Conservation (phyloP, 1,140 invertebrate species). For the Saccostrea glomerata region DNA sequence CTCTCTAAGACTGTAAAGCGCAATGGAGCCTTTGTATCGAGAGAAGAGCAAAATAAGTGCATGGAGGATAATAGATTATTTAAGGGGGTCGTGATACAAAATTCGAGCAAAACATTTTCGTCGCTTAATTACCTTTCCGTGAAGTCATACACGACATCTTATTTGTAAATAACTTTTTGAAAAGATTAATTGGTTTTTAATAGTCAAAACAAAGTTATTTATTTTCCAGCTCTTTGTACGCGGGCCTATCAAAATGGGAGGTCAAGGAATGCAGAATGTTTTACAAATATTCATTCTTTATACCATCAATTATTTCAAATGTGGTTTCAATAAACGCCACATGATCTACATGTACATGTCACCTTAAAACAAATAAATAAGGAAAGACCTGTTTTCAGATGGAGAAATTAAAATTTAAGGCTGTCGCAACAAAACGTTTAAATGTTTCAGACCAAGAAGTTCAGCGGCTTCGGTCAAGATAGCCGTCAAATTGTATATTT, state of each 20-base stretch:
- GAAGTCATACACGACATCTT: too few species aligned
- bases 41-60: too few species aligned
- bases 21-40: too few species aligned
- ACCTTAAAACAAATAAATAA: not conserved
- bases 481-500: not conserved
- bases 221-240: not conserved
- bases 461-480: not conserved
- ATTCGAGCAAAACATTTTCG: too few species aligned
- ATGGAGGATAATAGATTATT: too few species aligned
- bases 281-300: not conserved
- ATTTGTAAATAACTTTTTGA: too few species aligned
- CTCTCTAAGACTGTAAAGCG: too few species aligned
- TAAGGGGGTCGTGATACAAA: too few species aligned
- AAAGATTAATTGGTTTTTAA: slow-evolving; percentile 3
- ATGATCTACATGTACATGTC: slow-evolving; percentile 7
- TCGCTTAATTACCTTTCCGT: too few species aligned
- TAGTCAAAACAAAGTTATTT: slow-evolving; percentile 10
- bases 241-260: not conserved
- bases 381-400: not conserved
- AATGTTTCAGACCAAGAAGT: not conserved
- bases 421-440: not conserved
- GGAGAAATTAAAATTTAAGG: not conserved
- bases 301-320: not conserved
- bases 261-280: not conserved
- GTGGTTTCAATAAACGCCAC: slow-evolving; percentile 12